phyloP scores from a whole-genome alignment of 2,888 invertebrate genomes.

The Didymodactylos carnosus region DNA sequence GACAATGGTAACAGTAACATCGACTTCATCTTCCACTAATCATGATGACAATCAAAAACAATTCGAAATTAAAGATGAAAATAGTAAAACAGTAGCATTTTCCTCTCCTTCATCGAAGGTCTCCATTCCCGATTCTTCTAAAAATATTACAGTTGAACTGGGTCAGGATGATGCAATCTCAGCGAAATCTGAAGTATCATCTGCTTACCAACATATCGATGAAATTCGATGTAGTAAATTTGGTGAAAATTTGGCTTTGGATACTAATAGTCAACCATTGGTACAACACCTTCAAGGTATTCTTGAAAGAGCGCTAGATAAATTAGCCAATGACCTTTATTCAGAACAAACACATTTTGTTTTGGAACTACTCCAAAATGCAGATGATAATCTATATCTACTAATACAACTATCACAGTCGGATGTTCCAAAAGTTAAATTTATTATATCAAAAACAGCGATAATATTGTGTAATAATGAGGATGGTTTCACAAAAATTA shows the following conservation, averaged over 20 bases:
- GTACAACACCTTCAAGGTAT: not conserved
- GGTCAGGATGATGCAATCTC: no score
- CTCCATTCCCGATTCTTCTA: no score
- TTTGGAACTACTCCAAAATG: slow-evolving; percentile 34
- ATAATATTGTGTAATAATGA: slow-evolving; percentile 31
- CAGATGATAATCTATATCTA: slow-evolving; percentile 33
- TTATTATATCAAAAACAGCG: slow-evolving; percentile 20
- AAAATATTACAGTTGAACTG: no score
- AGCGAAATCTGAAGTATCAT: no score
- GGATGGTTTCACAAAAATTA: no score
- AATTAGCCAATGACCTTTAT: slow-evolving; percentile 22
- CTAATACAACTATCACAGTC: slow-evolving; percentile 16
- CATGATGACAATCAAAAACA: no score
- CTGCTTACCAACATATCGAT: slow-evolving; percentile 18
- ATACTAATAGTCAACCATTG: not conserved
- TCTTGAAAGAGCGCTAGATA: slow-evolving; percentile 27
- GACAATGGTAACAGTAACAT: no score
- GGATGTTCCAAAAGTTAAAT: slow-evolving; percentile 25
- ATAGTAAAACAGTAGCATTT: no score
- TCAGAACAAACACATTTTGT: slow-evolving; percentile 33
- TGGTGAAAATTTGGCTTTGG: not conserved
- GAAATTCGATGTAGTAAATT: slow-evolving; percentile 26
- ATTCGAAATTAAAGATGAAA: no score
- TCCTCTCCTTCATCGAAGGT: no score
- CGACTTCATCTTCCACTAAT: no score